phyloP scores from a whole-genome alignment of 1,140 invertebrate genomes.

The Bombus ignitus region DNA sequence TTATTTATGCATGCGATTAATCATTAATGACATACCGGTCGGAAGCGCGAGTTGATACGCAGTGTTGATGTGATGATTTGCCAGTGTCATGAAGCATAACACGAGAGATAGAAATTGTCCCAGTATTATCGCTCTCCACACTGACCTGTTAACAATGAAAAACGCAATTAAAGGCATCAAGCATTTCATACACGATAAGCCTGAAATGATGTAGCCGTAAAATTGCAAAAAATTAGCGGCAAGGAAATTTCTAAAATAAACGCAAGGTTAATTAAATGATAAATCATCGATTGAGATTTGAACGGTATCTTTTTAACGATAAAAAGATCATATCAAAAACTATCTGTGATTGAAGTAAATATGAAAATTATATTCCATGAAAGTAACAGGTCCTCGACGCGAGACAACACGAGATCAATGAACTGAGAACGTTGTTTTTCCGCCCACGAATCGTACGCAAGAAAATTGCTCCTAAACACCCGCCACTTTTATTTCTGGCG shows the following conservation, averaged over 20 bases:
- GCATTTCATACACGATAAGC: neutral
- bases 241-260: neutral
- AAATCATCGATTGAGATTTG: neutral
- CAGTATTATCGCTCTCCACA: slow-evolving; percentile 89
- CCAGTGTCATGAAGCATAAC: slow-evolving; percentile 89
- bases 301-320: neutral
- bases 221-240: neutral
- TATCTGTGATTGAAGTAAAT: neutral
- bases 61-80: slow-evolving; percentile 89
- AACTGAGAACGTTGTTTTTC: neutral
- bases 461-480: slow-evolving; percentile 40
- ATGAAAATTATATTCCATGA: neutral
- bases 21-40: slow-evolving; percentile 83
- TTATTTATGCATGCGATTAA: neutral
- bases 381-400: neutral
- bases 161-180: neutral
- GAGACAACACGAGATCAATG: neutral
- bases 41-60: slow-evolving; percentile 87
- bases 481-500: slow-evolving; percentile 50
- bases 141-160: slow-evolving; percentile 83
- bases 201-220: neutral
- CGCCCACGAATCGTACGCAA: neutral
- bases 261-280: neutral
- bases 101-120: slow-evolving; percentile 90
- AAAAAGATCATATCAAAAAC: neutral